These are phyloP conservation scores for Margaritifera margaritifera DNA, from an alignment of 2,888 invertebrate genomes.

Conservation along the genomic window DNA sequence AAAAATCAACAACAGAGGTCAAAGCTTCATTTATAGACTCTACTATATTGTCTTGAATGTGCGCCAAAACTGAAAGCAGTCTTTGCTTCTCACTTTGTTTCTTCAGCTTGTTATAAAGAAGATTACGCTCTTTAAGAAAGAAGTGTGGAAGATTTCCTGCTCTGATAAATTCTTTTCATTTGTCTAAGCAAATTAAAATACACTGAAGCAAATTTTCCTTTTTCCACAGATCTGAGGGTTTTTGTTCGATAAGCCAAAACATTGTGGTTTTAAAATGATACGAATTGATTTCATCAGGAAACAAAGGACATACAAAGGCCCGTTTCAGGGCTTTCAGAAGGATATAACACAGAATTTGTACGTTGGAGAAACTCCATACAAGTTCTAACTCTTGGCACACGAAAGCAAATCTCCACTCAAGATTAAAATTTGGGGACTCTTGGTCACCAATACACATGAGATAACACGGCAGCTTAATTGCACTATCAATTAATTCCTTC, in stretches of 20 bases:
- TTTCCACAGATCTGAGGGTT: background rate
- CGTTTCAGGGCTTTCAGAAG: background rate
- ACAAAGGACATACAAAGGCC: too few relatives aligned
- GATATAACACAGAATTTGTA: slow-evolving; percentile 1
- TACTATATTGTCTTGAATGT: too few relatives aligned
- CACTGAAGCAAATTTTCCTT: background rate
- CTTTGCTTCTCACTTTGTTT: too few relatives aligned
- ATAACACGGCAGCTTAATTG: too few relatives aligned
- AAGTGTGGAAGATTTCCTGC: background rate
- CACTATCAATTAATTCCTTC: too few relatives aligned
- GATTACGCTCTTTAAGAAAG: background rate
- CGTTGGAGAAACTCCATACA: background rate
- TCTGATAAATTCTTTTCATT: background rate
- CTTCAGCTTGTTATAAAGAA: background rate
- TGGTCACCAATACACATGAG: background rate
- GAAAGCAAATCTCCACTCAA: slow-evolving; percentile 6
- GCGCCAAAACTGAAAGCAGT: too few relatives aligned
- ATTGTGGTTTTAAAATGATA: background rate
- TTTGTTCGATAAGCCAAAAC: background rate
- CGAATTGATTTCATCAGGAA: background rate
- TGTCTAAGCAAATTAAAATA: background rate
- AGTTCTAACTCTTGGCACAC: background rate
- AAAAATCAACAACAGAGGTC: too few relatives aligned
- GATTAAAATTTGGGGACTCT: background rate
- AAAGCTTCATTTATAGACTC: too few relatives aligned